phyloP scores from a whole-genome alignment of 35 echinoderm and acorn worm species.

The Anneissia japonica region DNA sequence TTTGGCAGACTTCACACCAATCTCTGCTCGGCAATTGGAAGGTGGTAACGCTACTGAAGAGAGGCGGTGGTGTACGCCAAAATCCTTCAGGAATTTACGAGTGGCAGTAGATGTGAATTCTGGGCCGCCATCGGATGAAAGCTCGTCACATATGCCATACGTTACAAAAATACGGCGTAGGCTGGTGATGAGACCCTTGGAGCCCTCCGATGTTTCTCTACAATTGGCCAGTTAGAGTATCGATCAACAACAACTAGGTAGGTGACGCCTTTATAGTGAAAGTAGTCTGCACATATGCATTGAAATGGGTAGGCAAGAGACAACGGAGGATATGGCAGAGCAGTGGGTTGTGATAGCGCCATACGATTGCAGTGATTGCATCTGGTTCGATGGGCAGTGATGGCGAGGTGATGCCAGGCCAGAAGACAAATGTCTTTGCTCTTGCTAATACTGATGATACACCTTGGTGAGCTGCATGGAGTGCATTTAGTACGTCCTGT shows the following conservation, averaged over 20 bases:
- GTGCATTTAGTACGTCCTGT: conserved; percentile 14
- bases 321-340: conserved; percentile 9
- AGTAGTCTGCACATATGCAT: conserved; percentile 35
- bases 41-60: conserved; percentile 23
- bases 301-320: conserved; percentile 44
- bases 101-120: conserved; percentile 21
- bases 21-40: conserved; percentile 28
- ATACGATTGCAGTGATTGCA: conserved; percentile 30
- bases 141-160: conserved; percentile 11
- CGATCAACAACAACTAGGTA: conserved; percentile 29
- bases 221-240: conserved; percentile 32
- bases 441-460: conserved; percentile 21
- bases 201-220: neutral
- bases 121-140: conserved; percentile 21
- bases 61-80: conserved; percentile 30
- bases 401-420: conserved; percentile 37
- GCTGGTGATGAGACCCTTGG: conserved; percentile 20
- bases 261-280: conserved; percentile 18
- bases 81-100: neutral
- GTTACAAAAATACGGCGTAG: conserved; percentile 27
- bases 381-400: neutral
- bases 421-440: conserved; percentile 39
- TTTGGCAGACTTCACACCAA: conserved; percentile 36
- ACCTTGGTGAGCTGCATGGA: conserved; percentile 57
- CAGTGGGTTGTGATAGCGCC: conserved; percentile 23